Evolutionary conservation across 2,888 invertebrate genomes (phyloP), one percentile per base, ranked within the genome.

Genomic region (Megamerina dolium): DNA sequence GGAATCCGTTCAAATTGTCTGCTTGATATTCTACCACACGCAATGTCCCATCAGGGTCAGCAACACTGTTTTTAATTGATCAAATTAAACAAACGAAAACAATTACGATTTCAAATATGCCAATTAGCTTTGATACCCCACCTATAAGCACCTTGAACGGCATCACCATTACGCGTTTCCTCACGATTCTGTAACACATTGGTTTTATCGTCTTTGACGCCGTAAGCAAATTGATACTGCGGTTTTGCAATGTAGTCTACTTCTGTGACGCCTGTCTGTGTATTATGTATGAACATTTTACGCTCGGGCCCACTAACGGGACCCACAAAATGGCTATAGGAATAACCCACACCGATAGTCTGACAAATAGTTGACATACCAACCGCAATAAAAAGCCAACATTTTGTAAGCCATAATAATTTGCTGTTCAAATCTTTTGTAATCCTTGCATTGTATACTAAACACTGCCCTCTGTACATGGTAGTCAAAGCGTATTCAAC

Each of bases 201-300:
- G 17, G 81, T 81, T 52, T 77, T 74, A 5, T 82, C 82, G 68
- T 87, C 86, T 56, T 84, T 81, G 26, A 87, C 83, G 37, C 86
- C 86, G 59, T 85, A 87, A 1, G 83, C 77, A 68, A 83, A 87
- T 30, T 78, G 76, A 61, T 87, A 87, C 64, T 85, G 83, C 13
- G 86, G 85, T 61, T 81, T 81, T 2, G 83, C 85, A 65, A 82
- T 77, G 64, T 81, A 85, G 64, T 85, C 85, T 36, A 82, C 75
- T 63, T 78, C 77, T 61, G 77, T 41, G 9, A 74, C 74, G 44
- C 75, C 57, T 41, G 56, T 54, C 42, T 57, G 50, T 29, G 53
- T 58, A 50, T 66, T 64, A 41, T 60, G 56, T 48, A 68, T 60
- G 37, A 58, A 51, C 36, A 72, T 59, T 58, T 68, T 59, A 38